A percentile compares a stretch with the other conserved stretches of the same genome.
phyloP scores from a whole-genome alignment of 2,113 vertebrate genomes.

The Herpailurus yagouaroundi region DNA sequence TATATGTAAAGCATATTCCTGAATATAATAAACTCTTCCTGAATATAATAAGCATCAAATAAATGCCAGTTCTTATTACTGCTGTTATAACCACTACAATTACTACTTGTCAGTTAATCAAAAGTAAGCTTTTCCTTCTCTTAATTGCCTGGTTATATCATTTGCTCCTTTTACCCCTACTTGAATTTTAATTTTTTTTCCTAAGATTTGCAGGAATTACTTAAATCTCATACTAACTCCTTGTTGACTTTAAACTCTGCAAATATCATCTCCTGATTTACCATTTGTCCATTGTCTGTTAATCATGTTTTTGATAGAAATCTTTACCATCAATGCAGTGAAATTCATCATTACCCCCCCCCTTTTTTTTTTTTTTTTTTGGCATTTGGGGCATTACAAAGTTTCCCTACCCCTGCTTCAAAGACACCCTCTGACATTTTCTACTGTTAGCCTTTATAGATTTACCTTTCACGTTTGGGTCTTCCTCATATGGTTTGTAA shows the following conservation, averaged over 20 bases:
- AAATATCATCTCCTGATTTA: not conserved
- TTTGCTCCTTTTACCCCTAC: not conserved
- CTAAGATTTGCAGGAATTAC: conserved; percentile 16
- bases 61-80: not conserved
- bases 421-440: conserved; percentile 17
- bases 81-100: not conserved
- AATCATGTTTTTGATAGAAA: conserved; percentile 28
- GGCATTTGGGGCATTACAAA: not conserved
- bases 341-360: not conserved
- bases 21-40: not conserved
- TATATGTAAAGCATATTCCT: not conserved
- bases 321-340: not conserved
- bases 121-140: not conserved
- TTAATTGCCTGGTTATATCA: not conserved
- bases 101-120: not conserved
- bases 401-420: conserved; percentile 14
- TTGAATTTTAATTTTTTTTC: not conserved
- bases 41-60: not conserved
- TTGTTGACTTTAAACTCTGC: conserved; percentile 2
- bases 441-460: not conserved
- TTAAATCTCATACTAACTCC: not conserved
- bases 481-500: not conserved
- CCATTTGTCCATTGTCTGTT: conserved; percentile 3
- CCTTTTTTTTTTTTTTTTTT: not conserved
- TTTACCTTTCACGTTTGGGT: not conserved